phyloP scores from a whole-genome alignment of 2,797 vertebrate genomes.

The Dermochelys coriacea region DNA sequence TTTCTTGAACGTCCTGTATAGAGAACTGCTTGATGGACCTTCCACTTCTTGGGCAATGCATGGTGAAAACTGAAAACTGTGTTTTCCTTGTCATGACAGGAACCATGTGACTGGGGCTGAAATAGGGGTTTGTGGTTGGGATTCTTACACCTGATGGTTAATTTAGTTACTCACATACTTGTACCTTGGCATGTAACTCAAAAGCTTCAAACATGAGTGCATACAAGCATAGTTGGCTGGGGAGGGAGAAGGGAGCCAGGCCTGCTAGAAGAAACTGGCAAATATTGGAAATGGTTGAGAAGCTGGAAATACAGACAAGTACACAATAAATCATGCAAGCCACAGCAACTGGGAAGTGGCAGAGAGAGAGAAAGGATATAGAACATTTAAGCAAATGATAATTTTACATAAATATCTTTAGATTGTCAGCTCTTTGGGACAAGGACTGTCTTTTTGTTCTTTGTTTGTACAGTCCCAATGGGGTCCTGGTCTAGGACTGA shows the following conservation, averaged over 20 bases:
- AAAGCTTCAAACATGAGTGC: neutral
- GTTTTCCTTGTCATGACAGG: neutral
- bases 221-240: neutral
- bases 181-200: neutral
- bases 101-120: neutral
- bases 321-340: constrained; percentile 65
- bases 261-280: constrained; percentile 14
- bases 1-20: neutral
- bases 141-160: neutral
- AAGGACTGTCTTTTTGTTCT: neutral
- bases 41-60: neutral
- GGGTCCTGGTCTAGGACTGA: constrained; percentile 31
- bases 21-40: neutral
- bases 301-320: constrained; percentile 57
- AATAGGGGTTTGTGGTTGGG: neutral
- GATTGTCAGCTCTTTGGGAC: constrained; percentile 18
- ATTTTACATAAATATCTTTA: constrained; percentile 1
- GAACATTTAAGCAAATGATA: constrained; percentile 25
- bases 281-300: constrained; percentile 31
- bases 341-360: constrained; percentile 48
- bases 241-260: neutral
- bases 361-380: constrained; percentile 17
- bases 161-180: neutral
- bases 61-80: neutral
- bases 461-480: neutral